These are phyloP conservation scores for Chaetodon auriga DNA, from an alignment of 2,113 vertebrate genomes.

Conservation along the genomic window DNA sequence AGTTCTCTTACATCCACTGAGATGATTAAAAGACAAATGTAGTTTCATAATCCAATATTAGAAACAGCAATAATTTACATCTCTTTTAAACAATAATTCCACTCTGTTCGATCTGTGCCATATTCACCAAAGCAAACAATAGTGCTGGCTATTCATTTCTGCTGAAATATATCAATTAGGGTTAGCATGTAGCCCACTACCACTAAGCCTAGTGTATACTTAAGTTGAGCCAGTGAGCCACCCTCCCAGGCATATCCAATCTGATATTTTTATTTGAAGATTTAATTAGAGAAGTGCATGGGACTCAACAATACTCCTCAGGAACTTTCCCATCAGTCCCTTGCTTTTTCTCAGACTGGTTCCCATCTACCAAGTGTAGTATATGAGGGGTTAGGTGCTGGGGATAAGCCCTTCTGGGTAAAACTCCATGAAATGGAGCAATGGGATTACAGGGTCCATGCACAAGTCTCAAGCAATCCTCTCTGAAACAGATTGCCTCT, in stretches of 20 bases:
- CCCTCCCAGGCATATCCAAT: neutral
- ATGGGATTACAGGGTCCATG: constrained; percentile 86
- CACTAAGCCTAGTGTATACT: neutral
- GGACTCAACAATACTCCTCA: constrained; percentile 18
- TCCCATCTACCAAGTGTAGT: constrained; percentile 64
- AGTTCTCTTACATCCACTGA: no score
- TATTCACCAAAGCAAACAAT: no score
- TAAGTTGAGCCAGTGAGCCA: neutral
- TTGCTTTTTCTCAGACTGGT: constrained; percentile 44
- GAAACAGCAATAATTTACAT: no score
- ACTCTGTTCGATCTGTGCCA: no score
- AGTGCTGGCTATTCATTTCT: neutral
- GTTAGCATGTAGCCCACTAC: neutral
- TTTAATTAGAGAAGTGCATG: constrained; percentile 33
- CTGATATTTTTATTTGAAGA: neutral
- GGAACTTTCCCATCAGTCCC: constrained; percentile 62
- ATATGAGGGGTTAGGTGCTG: constrained; percentile 64
- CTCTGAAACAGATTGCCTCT: constrained; percentile 72
- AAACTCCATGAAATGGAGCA: constrained; percentile 91
- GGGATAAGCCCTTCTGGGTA: constrained; percentile 82
- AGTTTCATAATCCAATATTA: no score
- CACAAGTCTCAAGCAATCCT: constrained; percentile 81
- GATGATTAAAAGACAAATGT: no score
- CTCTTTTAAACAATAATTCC: no score
- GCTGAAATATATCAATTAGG: neutral